These are phyloP conservation scores for Prunella himalayana DNA, from an alignment of 2,113 vertebrate genomes.

Conservation along the genomic window DNA sequence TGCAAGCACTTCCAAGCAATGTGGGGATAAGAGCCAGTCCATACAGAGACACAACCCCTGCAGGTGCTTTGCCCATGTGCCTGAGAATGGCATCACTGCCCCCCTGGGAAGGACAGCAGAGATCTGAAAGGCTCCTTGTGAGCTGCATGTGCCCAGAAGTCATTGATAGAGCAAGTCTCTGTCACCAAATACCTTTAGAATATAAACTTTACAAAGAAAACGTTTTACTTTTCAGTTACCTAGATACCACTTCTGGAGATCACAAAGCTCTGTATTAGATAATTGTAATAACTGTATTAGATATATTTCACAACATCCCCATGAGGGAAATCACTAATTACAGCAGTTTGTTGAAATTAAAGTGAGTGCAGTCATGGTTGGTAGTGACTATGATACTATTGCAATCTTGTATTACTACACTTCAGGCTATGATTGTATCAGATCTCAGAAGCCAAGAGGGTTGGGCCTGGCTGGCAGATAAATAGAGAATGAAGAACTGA, in stretches of 20 bases:
- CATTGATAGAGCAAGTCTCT: not conserved
- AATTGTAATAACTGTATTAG: not conserved
- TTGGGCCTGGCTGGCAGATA: not conserved
- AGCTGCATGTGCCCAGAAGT: not conserved
- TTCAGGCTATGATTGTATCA: conserved; percentile 1
- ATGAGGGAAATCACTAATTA: not conserved
- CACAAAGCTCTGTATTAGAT: not conserved
- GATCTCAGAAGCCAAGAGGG: not conserved
- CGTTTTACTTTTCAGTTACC: not conserved
- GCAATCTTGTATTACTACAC: not conserved
- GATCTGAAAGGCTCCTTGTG: not conserved
- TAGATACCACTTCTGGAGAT: not conserved
- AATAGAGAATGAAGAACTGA: not conserved
- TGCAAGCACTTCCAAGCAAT: not conserved
- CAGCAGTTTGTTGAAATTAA: conserved; percentile 23
- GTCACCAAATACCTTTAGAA: not conserved
- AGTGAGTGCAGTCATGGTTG: not conserved
- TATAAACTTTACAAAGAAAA: not conserved
- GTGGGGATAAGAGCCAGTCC: not conserved
- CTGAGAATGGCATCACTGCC: not conserved
- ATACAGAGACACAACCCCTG: not conserved
- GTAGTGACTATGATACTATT: not conserved
- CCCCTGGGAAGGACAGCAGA: not conserved
- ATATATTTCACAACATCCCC: not conserved
- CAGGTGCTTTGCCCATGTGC: not conserved